Base-by-base conservation (phyloP, 23 tunicate species). In the Ciona savignyi region DNA sequence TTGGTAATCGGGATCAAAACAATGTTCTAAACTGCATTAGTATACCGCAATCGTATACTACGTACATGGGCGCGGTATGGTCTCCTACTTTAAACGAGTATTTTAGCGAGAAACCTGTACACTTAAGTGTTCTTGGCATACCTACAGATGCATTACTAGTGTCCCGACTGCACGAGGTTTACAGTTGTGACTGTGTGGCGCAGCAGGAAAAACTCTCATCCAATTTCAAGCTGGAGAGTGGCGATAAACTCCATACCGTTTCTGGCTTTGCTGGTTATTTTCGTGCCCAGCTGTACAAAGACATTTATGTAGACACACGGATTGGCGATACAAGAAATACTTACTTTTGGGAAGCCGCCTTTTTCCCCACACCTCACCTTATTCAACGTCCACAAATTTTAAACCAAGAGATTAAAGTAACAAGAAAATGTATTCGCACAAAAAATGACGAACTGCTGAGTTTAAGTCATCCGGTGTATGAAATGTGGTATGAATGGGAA, bases 331-430 rank as follows among this genome's bases (percentile, higher is more conserved):
- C 32, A 28, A 65, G 77, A 62, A 88, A 88, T 42, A 88, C 96
- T 1, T 88, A 77, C 30, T 88, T 82, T 73, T 88, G 96, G 96
- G 96, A 82, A 72, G 30, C 83, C 22, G 88, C 84, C 6, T 88
- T 88, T 78, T 82, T 88, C 73, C 84, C 96, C 26, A 29, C 60
- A 51, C 21, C 71, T 25, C 25, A 35, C 25, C 26, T 62, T 1
- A 25, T 62, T 2, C 56, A 51, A 42, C 23, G 48, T 32, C 79
- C 23, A 26, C 23, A 65, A 23, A 65, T 15, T n/a, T 65, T 15
- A 65, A 30, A 6, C 73, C 3, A 30, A 32, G 4, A 24, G 4
- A 19, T 62, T 31, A 60, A 32, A 74, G 25, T 74, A 21, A 30
- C 62, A 65, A 67, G 68, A 73, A 73, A 33, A 29, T 32, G 72